phyloP scores from a whole-genome alignment of 2,888 invertebrate species.

The Mayetiola destructor region DNA sequence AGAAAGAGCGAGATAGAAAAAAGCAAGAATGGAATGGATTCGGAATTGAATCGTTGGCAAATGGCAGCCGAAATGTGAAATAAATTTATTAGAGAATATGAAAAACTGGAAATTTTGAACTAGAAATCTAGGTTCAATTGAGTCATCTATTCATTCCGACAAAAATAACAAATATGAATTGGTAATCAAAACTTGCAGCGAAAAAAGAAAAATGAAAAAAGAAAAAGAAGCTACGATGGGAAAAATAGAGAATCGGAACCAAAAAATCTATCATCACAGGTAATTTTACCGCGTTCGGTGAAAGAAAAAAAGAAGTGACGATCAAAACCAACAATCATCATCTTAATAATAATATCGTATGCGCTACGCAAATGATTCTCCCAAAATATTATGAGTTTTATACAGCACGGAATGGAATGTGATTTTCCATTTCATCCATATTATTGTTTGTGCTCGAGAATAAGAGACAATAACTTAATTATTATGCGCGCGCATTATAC shows the following conservation, averaged over 20 bases:
- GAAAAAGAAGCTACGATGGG: background rate
- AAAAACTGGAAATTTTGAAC: background rate
- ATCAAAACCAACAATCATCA: constrained; percentile 9
- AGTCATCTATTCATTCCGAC: background rate
- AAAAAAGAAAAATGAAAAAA: background rate
- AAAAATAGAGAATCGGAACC: background rate
- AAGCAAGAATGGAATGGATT: no score
- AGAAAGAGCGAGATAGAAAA: no score
- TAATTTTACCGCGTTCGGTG: background rate
- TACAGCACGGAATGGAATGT: no score
- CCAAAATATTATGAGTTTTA: no score
- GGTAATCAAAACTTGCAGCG: background rate
- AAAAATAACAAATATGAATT: background rate
- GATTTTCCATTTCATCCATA: no score
- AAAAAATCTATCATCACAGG: constrained; percentile 8
- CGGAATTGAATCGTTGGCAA: no score
- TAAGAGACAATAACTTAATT: constrained; percentile 10
- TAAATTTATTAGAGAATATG: no score
- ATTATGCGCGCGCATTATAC: constrained; percentile 4
- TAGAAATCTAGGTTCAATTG: background rate
- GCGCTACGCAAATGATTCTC: background rate
- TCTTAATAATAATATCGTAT: constrained; percentile 8
- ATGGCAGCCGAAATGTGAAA: no score
- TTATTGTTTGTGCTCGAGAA: no score
- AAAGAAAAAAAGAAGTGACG: no score